Evolutionary conservation across 2,797 vertebrate species (phyloP), one percentile per base, ranked within the genome.

Genomic region (Sandelia bainsii): DNA sequence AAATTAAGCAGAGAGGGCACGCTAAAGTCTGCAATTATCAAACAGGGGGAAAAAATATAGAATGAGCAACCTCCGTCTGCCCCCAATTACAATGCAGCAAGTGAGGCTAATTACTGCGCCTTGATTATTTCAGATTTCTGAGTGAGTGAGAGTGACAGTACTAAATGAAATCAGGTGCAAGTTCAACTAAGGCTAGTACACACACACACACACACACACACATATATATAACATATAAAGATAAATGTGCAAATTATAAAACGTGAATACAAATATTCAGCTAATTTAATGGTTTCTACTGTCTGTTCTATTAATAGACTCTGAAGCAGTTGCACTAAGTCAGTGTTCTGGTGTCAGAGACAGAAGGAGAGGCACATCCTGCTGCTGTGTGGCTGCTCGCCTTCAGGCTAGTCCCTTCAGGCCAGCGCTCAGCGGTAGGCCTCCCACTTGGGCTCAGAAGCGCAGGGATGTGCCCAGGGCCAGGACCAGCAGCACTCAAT

Each of bases 51-150:
- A 11, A 59, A 61, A 72, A 65, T 89, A 89, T 79, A 81, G 87
- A 93, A 80, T 77, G 87, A 86, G 88, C 87, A 92, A 90, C 92
- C 93, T 93, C 86, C 86, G 79, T 71, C 86, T 93, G 92, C 92
- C 94, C 94, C 91, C 92, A 95, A 94, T 95, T 94, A 95, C 86
- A 93, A 92, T 89, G 91, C 91, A 91, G 92, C 90, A 84, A 91
- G 91, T 87, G 80, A 90, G 91, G 93, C 91, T 94, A 95, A 95
- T 95, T 94, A 94, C 92, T 71, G 81, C 53, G 87, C 74, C 83
- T 88, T 93, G 92, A 94, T 94, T 93, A 90, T 93, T 92, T 86
- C 83, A 85, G 76, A 86, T 89, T 88, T 90, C 71, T 84, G 83
- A 91, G 76, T 69, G 85, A 88, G 75, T 62, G 80, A 78, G 78